These are phyloP conservation scores for Tenualosa ilisha DNA, from an alignment of 2,797 vertebrate species.

Conservation along the genomic window DNA sequence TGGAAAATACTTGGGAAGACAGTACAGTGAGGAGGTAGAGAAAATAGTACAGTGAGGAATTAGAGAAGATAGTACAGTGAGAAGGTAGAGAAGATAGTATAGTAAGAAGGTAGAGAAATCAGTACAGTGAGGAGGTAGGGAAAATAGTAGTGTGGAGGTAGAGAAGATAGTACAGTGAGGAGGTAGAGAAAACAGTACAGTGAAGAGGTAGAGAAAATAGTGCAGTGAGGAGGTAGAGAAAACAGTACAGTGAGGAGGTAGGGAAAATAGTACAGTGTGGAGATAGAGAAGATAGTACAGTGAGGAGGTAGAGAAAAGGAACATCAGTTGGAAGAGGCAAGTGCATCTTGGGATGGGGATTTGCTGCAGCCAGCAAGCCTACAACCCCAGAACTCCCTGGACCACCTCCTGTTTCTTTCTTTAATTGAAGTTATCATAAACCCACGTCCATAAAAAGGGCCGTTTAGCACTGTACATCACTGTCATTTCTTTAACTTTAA, in stretches of 20 bases:
- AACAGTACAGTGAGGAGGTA: too few relatives aligned
- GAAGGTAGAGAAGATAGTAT: too few relatives aligned
- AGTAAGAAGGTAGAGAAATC: too few relatives aligned
- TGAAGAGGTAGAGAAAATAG: not conserved
- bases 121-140: not conserved
- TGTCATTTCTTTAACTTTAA: not conserved
- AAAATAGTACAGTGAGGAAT: too few relatives aligned
- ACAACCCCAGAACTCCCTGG: too few relatives aligned
- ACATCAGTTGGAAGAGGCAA: not conserved
- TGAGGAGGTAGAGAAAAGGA: too few relatives aligned
- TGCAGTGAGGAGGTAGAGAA: too few relatives aligned
- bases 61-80: too few relatives aligned
- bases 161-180: too few relatives aligned
- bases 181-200: not conserved
- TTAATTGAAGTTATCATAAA: constrained; percentile 2
- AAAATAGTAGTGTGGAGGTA: too few relatives aligned
- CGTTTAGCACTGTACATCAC: not conserved
- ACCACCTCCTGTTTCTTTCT: not conserved
- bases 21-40: not conserved
- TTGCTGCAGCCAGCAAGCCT: not conserved
- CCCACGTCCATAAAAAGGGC: not conserved
- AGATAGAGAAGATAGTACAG: too few relatives aligned
- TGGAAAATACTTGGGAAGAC: not conserved
- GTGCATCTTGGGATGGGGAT: not conserved
- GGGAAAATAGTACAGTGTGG: too few relatives aligned